Evolutionary conservation across 2,797 vertebrate species (phyloP).

Genomic region (Hippopotamyrus pictus): DNA sequence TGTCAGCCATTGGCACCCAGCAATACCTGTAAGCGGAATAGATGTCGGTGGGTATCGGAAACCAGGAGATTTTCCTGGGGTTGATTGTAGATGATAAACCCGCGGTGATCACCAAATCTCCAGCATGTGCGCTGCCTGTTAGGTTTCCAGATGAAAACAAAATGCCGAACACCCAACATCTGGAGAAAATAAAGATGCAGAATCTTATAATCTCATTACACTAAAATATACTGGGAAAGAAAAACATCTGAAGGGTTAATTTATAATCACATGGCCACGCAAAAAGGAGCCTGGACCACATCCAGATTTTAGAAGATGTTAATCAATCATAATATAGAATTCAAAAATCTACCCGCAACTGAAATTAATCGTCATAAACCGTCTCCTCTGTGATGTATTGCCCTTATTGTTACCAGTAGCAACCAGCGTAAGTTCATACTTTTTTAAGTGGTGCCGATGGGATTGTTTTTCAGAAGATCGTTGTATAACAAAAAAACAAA

Average conservation of each 20-base stretch:
- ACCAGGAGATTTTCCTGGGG: background rate
- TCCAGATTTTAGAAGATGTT: background rate
- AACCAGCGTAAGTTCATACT: background rate
- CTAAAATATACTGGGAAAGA: background rate
- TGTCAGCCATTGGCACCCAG: background rate
- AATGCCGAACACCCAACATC: background rate
- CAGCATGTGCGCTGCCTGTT: background rate
- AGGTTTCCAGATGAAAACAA: background rate
- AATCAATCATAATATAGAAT: conserved; percentile 1
- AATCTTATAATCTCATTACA: background rate
- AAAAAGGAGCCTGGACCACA: background rate
- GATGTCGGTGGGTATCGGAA: background rate
- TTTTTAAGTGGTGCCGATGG: background rate
- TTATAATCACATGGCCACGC: background rate
- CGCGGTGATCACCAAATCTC: background rate
- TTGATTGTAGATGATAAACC: background rate
- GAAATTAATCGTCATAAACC: background rate
- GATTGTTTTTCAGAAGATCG: background rate
- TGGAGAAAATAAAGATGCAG: background rate
- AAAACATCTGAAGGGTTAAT: background rate
- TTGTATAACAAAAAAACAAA: background rate
- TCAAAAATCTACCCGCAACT: background rate
- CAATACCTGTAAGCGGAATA: background rate
- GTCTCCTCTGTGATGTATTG: background rate
- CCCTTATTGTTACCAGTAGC: background rate